Evolutionary conservation across 1,140 invertebrate species (phyloP).

Genomic region (Drosophila nikananu): DNA sequence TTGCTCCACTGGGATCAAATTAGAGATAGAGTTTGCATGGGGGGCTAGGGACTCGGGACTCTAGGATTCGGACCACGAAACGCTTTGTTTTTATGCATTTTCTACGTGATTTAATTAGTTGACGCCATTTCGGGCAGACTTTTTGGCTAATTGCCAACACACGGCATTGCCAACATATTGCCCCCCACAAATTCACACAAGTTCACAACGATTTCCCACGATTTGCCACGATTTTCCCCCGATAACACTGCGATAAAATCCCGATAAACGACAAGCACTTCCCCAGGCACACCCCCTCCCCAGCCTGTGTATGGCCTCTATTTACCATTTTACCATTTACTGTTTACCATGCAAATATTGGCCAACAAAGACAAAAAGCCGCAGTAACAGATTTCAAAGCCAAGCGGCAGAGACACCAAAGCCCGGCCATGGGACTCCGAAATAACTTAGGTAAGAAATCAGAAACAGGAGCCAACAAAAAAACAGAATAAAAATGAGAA

Average conservation of each 20-base stretch:
- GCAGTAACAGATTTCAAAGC: slow-evolving; percentile 30
- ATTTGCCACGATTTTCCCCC: slow-evolving; percentile 1
- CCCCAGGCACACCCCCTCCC: not conserved
- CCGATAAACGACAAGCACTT: slow-evolving; percentile 7
- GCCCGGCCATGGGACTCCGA: slow-evolving; percentile 12
- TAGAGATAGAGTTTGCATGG: slow-evolving; percentile 6
- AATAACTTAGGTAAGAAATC: slow-evolving; percentile 68
- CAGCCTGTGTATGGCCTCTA: slow-evolving; percentile 11
- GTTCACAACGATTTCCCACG: not conserved
- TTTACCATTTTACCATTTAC: slow-evolving; percentile 25
- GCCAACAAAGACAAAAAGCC: slow-evolving; percentile 20
- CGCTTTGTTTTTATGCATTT: slow-evolving; percentile 76
- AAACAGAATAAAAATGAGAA: not conserved
- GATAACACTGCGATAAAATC: not conserved
- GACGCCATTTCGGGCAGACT: slow-evolving; percentile 55
- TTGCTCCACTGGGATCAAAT: slow-evolving; percentile 37
- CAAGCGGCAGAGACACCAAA: slow-evolving; percentile 5
- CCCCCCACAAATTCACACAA: not conserved
- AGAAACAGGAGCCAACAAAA: slow-evolving; percentile 3
- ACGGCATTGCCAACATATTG: slow-evolving; percentile 70
- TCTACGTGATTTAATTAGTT: slow-evolving; percentile 83
- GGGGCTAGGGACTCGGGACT: not conserved
- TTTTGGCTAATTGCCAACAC: slow-evolving; percentile 64
- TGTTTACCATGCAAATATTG: slow-evolving; percentile 38
- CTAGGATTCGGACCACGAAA: slow-evolving; percentile 21